phyloP scores from a whole-genome alignment of 2,888 invertebrate genomes.

The Drosophila parthenogenetica region DNA sequence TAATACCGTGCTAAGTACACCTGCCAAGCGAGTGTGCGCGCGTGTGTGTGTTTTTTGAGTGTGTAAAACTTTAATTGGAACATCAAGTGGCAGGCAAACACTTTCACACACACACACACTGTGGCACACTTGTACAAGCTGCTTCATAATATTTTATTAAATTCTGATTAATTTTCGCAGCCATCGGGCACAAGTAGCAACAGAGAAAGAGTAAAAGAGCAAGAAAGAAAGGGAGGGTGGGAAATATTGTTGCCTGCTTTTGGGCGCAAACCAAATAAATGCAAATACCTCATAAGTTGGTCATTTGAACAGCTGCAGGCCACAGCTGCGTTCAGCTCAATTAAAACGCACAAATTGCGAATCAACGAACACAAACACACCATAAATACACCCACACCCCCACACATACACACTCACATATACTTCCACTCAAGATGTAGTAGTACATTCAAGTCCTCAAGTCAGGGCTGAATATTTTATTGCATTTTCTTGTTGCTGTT shows the following conservation, averaged over 20 bases:
- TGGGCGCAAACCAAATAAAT: slow-evolving; percentile 52
- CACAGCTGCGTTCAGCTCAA: slow-evolving; percentile 65
- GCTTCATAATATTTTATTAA: slow-evolving; percentile 78
- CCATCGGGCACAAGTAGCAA: slow-evolving; percentile 14
- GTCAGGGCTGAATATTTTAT: slow-evolving; percentile 62
- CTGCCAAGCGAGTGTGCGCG: slow-evolving; percentile 35
- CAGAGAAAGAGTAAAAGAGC: not conserved
- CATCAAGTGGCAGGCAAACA: slow-evolving; percentile 69
- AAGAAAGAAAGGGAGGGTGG: not conserved
- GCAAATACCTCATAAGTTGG: slow-evolving; percentile 37
- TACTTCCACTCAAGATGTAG: not conserved
- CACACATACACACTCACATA: slow-evolving; percentile 13
- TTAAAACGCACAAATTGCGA: slow-evolving; percentile 74
- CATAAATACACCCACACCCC: slow-evolving; percentile 6
- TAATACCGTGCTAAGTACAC: slow-evolving; percentile 72
- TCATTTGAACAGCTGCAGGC: slow-evolving; percentile 52
- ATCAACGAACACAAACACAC: slow-evolving; percentile 56
- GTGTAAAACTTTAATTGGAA: slow-evolving; percentile 76
- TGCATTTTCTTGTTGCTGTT: slow-evolving; percentile 51
- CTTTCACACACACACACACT: not conserved
- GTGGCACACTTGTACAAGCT: not conserved
- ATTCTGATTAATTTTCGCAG: slow-evolving; percentile 73
- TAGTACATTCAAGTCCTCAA: slow-evolving; percentile 53
- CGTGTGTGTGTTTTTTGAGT: slow-evolving; percentile 21
- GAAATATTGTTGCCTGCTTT: slow-evolving; percentile 64